Evolutionary conservation across 2,888 invertebrate genomes (phyloP).

Genomic region (Polydrusus cervinus): DNA sequence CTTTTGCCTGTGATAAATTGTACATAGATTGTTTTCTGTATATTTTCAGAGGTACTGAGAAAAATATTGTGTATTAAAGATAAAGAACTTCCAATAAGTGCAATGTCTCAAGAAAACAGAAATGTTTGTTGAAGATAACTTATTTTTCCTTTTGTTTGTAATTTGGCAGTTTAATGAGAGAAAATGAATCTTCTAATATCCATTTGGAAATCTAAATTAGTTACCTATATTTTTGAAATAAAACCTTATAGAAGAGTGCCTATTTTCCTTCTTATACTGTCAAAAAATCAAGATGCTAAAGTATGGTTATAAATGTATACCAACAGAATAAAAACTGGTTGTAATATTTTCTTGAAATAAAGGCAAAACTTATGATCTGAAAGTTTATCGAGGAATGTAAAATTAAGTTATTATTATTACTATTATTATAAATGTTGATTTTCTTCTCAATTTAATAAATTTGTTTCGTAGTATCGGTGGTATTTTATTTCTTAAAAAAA

Average conservation of each 20-base stretch:
- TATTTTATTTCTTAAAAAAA: background rate
- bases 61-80: constrained; percentile 23
- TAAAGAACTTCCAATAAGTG: constrained; percentile 24
- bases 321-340: constrained; percentile 1
- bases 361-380: constrained; percentile 13
- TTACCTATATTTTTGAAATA: background rate
- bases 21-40: constrained; percentile 38
- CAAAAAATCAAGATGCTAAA: constrained; percentile 2
- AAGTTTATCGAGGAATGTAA: constrained; percentile 4
- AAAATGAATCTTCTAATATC: background rate
- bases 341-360: background rate
- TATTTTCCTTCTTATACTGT: constrained; percentile 10
- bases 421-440: constrained; percentile 42
- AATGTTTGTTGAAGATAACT: background rate
- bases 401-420: constrained; percentile 31
- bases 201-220: background rate
- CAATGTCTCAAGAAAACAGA: constrained; percentile 17
- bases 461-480: constrained; percentile 43
- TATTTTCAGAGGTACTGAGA: constrained; percentile 34
- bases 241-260: background rate
- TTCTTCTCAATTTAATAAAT: constrained; percentile 35
- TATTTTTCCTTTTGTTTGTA: background rate
- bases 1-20: constrained; percentile 45
- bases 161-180: background rate
- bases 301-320: background rate